Percentiles rank a stretch among this genome's conserved stretches.
Evolutionary conservation across 2,888 invertebrate species (phyloP).

Genomic region (Mesorhabditis spiculigera): DNA sequence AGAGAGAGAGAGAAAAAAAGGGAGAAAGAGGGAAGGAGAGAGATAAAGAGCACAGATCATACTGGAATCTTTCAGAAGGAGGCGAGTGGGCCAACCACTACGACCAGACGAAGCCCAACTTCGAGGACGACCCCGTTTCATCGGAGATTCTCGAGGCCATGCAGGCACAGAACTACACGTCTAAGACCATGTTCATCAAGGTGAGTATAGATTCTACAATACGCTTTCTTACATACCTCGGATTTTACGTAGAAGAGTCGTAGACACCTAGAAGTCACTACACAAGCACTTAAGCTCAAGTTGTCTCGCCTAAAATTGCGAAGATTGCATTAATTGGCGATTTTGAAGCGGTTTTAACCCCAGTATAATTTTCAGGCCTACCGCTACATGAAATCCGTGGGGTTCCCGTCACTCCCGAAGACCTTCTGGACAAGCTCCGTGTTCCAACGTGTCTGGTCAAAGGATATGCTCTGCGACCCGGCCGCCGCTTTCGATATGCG

Average conservation of each 20-base stretch:
- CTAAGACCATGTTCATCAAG: constrained; percentile 75
- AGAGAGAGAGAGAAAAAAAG: too few relatives aligned
- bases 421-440: constrained; percentile 82
- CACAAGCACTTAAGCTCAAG: not conserved
- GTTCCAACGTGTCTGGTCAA: constrained; percentile 71
- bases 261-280: too few relatives aligned
- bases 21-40: too few relatives aligned
- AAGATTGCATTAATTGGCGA: not conserved
- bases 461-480: constrained; percentile 71
- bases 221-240: not conserved
- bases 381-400: constrained; percentile 79
- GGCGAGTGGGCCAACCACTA: constrained; percentile 55
- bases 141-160: constrained; percentile 45
- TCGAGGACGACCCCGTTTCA: constrained; percentile 39
- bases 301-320: not conserved
- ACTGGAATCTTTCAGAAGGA: constrained; percentile 30
- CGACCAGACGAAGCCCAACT: constrained; percentile 52
- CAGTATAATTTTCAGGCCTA: constrained; percentile 66
- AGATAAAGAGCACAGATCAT: too few relatives aligned
- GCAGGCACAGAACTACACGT: constrained; percentile 72
- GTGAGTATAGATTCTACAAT: constrained; percentile 15
- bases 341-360: not conserved
- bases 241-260: too few relatives aligned
- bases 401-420: constrained; percentile 76
- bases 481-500: constrained; percentile 82